Base-by-base conservation (phyloP, 2,113 vertebrate genomes). In the Haemorhous mexicanus region DNA sequence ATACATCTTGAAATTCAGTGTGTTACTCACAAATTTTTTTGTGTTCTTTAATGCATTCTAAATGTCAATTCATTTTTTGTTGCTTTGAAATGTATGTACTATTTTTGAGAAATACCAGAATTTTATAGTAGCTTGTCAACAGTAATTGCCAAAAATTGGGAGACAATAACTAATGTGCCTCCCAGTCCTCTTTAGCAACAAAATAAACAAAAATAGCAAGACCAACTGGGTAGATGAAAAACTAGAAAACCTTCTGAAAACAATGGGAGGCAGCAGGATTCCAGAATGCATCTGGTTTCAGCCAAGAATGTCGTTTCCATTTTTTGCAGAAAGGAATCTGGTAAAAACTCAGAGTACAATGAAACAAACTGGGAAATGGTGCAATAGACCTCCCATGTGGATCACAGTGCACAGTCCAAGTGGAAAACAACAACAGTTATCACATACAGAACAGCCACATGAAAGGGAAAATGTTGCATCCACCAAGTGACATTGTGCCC, bases 171-270 rank as follows among this genome's bases (percentile, higher is more conserved):
- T 94, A 64, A 86, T 74, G 11, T 67, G 68, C n/a, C 28, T 92
- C 49, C 22, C 41, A 81, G 78, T 96, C 35, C 64, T 70, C 52
- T 92, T 86, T 68, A 75, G 39, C 32, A 94, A 28, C 41, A 92
- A 93, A 95, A 86, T 70, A 90, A 95, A 86, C 59, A 75, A 77
- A 95, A 88, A 89, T 47, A 91, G 20, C 41, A 70, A 93, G 88
- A 89, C 91, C 76, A 93, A 72, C 92, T 64, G 47, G 83, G 69
- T 75, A 96, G 92, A 96, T 90, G 33, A 94, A 97, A 95, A 94
- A 81, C 56, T 84, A 75, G 21, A 77, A 95, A 94, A 68, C 16
- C 61, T 86, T 81, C 68, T 84, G 72, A 93, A 91, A 94, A 78
- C 39, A 90, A 90, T 67, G 39, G 26, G 52, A 91, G 62, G 27